Percentiles rank a stretch among this genome's conserved stretches.
phyloP scores from a whole-genome alignment of 2,797 vertebrate species.

The Halcyon badia region DNA sequence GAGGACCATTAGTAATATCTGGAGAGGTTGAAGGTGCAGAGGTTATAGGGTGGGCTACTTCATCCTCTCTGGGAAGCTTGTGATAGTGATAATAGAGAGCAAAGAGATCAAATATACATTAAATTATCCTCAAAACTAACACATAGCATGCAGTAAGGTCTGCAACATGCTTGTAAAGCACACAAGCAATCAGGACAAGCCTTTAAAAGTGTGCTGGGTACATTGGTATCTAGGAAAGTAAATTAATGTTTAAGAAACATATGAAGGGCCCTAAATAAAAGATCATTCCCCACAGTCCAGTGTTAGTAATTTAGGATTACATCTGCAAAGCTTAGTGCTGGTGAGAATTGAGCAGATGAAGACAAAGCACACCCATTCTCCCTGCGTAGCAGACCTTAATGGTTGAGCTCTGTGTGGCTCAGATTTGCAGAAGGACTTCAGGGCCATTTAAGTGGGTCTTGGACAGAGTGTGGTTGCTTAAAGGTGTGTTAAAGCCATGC shows the following conservation, averaged over 20 bases:
- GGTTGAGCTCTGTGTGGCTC: neutral
- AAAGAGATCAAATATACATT: neutral
- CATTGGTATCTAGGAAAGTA: neutral
- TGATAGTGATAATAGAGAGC: neutral
- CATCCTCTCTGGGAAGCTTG: neutral
- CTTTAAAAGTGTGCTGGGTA: neutral
- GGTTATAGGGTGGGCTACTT: neutral
- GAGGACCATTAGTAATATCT: slow-evolving; percentile 3
- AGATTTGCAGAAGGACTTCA: neutral
- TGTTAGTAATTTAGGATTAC: neutral
- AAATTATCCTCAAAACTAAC: neutral
- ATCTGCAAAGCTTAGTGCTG: neutral
- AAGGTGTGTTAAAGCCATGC: neutral
- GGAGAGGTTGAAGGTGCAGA: neutral
- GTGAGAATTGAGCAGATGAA: neutral
- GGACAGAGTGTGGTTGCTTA: neutral
- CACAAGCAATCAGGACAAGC: neutral
- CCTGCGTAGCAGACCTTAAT: neutral
- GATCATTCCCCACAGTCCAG: neutral
- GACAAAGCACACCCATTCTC: neutral
- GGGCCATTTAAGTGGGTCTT: neutral
- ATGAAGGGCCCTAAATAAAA: neutral
- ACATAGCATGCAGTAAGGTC: neutral
- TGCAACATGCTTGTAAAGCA: neutral
- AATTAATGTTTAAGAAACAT: neutral